Evolutionary conservation across 2,888 invertebrate species (phyloP).

Genomic region (Ormyrus rosae): DNA sequence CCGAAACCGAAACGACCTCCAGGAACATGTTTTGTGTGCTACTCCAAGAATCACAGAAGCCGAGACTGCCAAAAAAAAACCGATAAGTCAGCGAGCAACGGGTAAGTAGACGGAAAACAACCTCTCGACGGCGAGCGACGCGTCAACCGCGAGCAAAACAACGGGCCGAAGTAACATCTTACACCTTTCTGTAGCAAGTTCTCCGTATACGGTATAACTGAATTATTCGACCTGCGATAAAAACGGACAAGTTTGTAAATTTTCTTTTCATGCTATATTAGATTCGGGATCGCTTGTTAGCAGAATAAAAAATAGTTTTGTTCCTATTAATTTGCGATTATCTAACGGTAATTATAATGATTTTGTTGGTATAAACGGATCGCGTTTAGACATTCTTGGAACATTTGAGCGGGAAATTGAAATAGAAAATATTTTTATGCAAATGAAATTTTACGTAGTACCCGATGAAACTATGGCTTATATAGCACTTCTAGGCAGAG

Average conservation of each 20-base stretch:
- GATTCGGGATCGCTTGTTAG: constrained; percentile 5
- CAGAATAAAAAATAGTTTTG: constrained; percentile 19
- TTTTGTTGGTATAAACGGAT: not conserved
- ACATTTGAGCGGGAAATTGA: not conserved
- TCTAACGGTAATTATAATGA: not conserved
- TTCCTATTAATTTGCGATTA: not conserved
- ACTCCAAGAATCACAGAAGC: constrained; percentile 23
- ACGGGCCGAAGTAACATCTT: not conserved
- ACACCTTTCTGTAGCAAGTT: not conserved
- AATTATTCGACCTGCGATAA: not conserved
- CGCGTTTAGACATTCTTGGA: not conserved
- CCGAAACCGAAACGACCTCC: constrained; percentile 18
- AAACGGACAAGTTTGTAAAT: constrained; percentile 6
- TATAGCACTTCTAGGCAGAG: not conserved
- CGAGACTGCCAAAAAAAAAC: constrained; percentile 32
- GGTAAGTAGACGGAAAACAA: not conserved
- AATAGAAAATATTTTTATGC: not conserved
- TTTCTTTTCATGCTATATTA: constrained; percentile 4
- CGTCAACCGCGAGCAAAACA: not conserved
- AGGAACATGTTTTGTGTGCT: constrained; percentile 44
- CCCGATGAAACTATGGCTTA: not conserved
- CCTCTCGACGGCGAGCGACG: no score
- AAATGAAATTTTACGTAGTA: not conserved
- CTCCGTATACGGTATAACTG: constrained; percentile 17
- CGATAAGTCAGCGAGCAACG: not conserved